Evolutionary conservation across 2,888 invertebrate species (phyloP), one percentile per base, ranked within the genome.

Genomic region (Phania funesta): DNA sequence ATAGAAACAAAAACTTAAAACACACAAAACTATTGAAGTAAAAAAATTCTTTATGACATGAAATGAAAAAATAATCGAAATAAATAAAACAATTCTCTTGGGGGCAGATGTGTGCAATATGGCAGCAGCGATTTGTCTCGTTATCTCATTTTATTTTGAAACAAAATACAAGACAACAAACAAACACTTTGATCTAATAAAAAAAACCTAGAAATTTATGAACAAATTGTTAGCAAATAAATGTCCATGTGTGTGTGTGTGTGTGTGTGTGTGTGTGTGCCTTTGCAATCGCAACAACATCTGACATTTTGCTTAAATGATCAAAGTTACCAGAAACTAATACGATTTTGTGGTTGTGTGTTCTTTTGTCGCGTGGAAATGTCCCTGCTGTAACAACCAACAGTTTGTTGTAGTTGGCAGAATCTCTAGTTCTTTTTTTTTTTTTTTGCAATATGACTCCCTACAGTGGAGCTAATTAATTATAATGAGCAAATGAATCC

Each of bases 91-190:
- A 79, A 54, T 73, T 29, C 79, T 52, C 67, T 48, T 26, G 60
- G 54, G 62, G 73, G 35, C 79, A 79, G 79, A 62, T 79, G 79
- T 79, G 79, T 79, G 60, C 60, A 67, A 62, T 44, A 62, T 67
- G 35, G 46, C 65, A 48, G 26, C 64, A 78, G 58, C 38, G 32
- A 62, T 64, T 74, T 56, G n/a, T 65, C 32, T 32, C n/a, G 13
- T 54, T 26, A 16, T 4, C 7, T 50, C 11, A 22, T 5, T 35
- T 35, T 46, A 18, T 26, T 38, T 16, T 38, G 13, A 13, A 11
- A 13, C n/a, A 2, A 38, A 4, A 0, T 13, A 26, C 3, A 26
- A 26, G 6, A 26, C 3, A 26, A 26, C 3, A 38, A 38, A 9
- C 2, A 38, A 38, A 38, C n/a, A 32, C 3, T 38, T 38, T 38